Conservation (phyloP, 2,113 vertebrate genomes). For the human region GRCh38 chr7:17154501-17155000, state of each 20-base stretch:
- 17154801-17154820: background rate
- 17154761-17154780: background rate
- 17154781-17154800: background rate
- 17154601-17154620: background rate
- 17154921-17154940: background rate
- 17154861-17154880: background rate
- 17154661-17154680: background rate
- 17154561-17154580: background rate
- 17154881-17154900: background rate
- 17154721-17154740: background rate
- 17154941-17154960: background rate
- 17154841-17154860: background rate
- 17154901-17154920: background rate
- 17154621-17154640: background rate
- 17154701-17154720: background rate
- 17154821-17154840: background rate
- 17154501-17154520: background rate
- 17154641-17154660: background rate
- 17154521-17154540: background rate
- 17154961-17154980: background rate
- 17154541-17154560: background rate
- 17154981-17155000: background rate
- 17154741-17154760: background rate
- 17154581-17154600: background rate
- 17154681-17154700: background rate